A percentile compares a stretch with the other conserved stretches of the same genome.
Evolutionary conservation across 2,113 vertebrate species (phyloP).

Genomic region (Heterotilapia buettikoferi): DNA sequence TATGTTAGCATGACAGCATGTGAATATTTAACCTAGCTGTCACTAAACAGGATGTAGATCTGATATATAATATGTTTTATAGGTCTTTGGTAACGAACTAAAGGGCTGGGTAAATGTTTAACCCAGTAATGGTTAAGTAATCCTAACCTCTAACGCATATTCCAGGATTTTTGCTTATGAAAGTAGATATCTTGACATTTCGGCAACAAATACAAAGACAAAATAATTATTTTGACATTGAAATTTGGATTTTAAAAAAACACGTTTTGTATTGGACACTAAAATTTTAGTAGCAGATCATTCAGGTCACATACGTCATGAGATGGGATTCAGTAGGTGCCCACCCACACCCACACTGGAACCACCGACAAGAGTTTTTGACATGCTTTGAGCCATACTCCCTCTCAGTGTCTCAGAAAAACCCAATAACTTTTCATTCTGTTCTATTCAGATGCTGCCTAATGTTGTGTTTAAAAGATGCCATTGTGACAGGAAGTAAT

Average conservation of each 20-base stretch:
- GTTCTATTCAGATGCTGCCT: neutral
- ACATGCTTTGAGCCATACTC: neutral
- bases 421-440: neutral
- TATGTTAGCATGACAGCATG: neutral
- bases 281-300: neutral
- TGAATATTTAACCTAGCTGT: neutral
- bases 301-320: neutral
- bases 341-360: neutral
- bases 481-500: neutral
- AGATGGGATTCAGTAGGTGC: neutral
- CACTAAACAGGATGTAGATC: neutral
- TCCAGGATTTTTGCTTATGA: neutral
- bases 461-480: neutral
- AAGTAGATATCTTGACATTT: neutral
- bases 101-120: neutral
- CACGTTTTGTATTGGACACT: neutral
- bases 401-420: neutral
- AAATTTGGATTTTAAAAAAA: fast-evolving
- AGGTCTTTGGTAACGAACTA: neutral
- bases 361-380: neutral
- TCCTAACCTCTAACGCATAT: neutral
- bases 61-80: neutral
- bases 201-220: neutral
- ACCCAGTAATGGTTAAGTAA: neutral
- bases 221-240: neutral